Conservation (phyloP, 2,113 vertebrate genomes). For the Muntiacus reevesi region DNA sequence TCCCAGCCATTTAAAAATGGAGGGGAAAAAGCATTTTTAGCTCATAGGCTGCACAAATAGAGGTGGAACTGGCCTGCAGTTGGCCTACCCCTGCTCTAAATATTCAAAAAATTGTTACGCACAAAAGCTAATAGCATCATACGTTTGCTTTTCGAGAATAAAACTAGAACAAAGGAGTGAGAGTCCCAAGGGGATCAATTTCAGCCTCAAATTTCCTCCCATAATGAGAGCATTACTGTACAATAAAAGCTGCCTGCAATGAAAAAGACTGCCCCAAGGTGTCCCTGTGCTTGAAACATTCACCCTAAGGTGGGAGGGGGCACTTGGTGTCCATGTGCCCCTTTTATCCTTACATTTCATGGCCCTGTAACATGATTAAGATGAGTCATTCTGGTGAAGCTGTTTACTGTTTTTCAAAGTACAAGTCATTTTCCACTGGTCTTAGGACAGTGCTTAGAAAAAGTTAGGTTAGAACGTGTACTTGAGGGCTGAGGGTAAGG, state of each 20-base stretch:
- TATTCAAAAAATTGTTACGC: not conserved
- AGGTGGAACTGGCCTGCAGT: not conserved
- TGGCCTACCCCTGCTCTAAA: not conserved
- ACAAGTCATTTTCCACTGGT: not conserved
- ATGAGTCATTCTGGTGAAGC: not conserved
- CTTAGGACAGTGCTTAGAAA: slow-evolving; percentile 32
- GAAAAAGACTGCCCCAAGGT: not conserved
- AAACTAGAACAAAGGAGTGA: not conserved
- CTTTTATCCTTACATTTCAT: not conserved
- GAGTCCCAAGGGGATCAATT: not conserved
- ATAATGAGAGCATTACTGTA: not conserved
- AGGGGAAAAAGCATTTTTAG: not conserved
- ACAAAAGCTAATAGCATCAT: not conserved
- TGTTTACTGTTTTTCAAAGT: slow-evolving; percentile 16
- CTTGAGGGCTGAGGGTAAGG: not conserved
- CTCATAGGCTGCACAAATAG: not conserved
- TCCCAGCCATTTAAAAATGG: not conserved
- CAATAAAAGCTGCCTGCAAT: not conserved
- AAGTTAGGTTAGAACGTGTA: slow-evolving; percentile 34
- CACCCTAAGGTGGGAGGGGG: too few relatives aligned
- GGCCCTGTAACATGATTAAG: not conserved
- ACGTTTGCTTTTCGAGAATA: not conserved
- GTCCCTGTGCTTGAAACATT: not conserved
- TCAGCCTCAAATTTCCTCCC: not conserved
- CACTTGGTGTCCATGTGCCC: not conserved